phyloP scores from a whole-genome alignment of 2,888 invertebrate genomes.

The Pristionchus exspectatus region DNA sequence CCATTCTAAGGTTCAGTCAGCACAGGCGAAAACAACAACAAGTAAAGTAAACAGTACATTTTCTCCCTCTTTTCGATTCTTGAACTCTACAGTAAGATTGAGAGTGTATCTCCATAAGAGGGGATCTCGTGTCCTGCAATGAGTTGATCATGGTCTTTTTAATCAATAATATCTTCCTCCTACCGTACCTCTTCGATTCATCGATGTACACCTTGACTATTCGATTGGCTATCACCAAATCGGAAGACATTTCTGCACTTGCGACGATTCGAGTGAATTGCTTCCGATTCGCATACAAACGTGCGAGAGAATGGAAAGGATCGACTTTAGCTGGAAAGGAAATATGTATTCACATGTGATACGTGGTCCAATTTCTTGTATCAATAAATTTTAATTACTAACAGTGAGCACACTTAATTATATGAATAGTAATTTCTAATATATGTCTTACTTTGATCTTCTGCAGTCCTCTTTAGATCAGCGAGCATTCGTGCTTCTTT shows the following conservation, averaged over 20 bases:
- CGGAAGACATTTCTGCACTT: neutral
- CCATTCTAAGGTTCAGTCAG: neutral
- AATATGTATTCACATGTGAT: no score
- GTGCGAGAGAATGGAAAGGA: constrained; percentile 12
- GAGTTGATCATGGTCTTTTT: neutral
- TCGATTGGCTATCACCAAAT: neutral
- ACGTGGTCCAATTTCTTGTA: no score
- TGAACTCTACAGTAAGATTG: constrained; percentile 1
- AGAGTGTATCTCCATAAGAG: constrained; percentile 47
- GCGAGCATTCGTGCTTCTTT: neutral
- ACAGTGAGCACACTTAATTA: no score
- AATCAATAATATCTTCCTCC: neutral
- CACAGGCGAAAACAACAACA: no score
- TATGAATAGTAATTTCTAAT: neutral
- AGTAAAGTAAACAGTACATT: neutral
- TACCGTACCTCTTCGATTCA: constrained; percentile 48
- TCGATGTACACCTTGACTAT: neutral
- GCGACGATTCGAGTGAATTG: constrained; percentile 38
- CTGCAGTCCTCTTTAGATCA: neutral
- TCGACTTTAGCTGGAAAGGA: neutral
- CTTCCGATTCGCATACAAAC: neutral
- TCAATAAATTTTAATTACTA: no score
- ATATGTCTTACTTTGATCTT: neutral
- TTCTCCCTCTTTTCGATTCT: neutral
- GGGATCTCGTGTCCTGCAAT: constrained; percentile 40